Evolutionary conservation across 1,140 invertebrate genomes (phyloP), one percentile per base, ranked within the genome.

Genomic region (Tetramorium simillimum): DNA sequence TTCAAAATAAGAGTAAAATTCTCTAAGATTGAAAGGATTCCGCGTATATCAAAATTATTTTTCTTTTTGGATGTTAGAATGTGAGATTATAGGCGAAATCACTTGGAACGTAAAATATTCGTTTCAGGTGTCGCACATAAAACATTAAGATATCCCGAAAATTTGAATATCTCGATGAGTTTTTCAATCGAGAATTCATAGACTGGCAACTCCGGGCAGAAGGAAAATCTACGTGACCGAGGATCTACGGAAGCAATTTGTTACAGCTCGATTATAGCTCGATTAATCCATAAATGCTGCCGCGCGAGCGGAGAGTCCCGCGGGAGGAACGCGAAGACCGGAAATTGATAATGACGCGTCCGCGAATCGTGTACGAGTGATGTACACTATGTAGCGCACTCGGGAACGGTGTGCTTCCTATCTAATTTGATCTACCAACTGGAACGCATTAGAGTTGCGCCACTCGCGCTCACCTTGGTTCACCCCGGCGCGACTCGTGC

Each of bases 271-370:
- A 84, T 84, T 84, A 84, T 40, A 73, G 53, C 67, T 84, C 67
- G 80, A 84, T 84, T 84, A 84, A 84, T 84, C 67, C 69, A 49
- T 84, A 60, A 73, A 84, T 60, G 80, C 80, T 33, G n/a, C 43
- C n/a, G 60, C 40, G 60, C 78, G 40, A 28, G 80, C 53, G 3
- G n/a, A 73, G 69, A 73, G 69, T 70, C 80, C 40, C 67, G 77
- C 28, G 14, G 53, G 80, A 69, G 65, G 65, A 60, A 46, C 53
- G 53, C 37, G n/a, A 46, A 21, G 40, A 69, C 62, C 67, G 80
- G 80, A 84, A 84, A 84, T 84, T 84, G 80, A 84, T 84, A 84
- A 84, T 84, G 69, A 73, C 53, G 69, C 37, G 53, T 73, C 67
- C 53, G 37, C 53, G 80, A 72, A 82, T 82, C 78, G 65, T 21